A percentile compares a stretch with the other conserved stretches of the same genome.
Conservation (phyloP, 2,888 invertebrate species). For the Frankliniella intonsa region DNA sequence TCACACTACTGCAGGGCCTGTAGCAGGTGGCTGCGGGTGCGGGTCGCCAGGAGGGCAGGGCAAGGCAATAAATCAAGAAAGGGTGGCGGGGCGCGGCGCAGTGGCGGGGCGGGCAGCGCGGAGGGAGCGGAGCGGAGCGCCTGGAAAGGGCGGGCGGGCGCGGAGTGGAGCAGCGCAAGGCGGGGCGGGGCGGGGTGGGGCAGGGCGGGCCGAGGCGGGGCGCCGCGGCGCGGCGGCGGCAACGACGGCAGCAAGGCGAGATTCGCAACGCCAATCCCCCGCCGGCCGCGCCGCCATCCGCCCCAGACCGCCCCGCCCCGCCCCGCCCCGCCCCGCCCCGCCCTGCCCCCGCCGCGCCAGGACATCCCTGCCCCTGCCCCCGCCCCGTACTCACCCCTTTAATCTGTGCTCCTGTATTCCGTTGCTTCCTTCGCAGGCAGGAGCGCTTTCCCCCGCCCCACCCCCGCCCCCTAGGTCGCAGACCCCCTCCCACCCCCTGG, state of each 20-base stretch:
- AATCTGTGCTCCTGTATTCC: conserved; percentile 5
- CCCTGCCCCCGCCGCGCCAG: neutral
- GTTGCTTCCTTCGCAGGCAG: neutral
- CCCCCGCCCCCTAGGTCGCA: neutral
- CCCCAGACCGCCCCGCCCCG: neutral
- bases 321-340: neutral
- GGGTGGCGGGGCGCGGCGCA: neutral
- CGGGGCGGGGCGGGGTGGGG: neutral
- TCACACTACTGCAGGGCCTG: too few species aligned
- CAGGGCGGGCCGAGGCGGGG: neutral
- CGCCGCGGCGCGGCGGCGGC: neutral
- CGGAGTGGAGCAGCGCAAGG: neutral
- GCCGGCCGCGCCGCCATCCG: neutral
- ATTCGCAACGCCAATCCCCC: neutral
- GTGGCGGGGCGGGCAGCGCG: neutral
- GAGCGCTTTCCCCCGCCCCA: neutral
- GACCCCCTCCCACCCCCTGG: neutral
- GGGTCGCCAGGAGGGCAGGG: too few species aligned
- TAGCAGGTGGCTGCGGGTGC: too few species aligned
- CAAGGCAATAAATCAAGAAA: too few species aligned
- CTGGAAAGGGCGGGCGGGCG: neutral
- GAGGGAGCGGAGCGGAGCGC: neutral
- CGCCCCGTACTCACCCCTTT: neutral
- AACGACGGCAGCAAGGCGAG: neutral
- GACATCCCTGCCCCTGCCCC: neutral